phyloP scores from a whole-genome alignment of 2,113 vertebrate species.

The Otolemur garnettii region DNA sequence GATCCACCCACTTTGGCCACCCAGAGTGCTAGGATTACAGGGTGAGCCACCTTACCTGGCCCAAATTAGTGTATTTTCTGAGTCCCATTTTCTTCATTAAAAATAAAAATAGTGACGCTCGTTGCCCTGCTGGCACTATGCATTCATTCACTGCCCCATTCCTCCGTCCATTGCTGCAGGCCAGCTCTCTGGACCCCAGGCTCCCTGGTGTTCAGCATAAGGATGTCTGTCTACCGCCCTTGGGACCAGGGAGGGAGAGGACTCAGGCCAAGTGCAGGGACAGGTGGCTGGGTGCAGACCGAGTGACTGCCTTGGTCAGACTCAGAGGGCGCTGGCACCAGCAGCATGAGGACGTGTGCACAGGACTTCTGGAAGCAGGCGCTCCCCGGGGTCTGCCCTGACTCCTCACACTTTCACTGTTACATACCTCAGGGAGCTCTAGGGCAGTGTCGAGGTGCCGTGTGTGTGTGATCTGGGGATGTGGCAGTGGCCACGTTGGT shows the following conservation, averaged over 20 bases:
- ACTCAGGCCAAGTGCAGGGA: rapidly evolving
- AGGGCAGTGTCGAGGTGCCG: rapidly evolving
- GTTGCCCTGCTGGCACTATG: rapidly evolving
- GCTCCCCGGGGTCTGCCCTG: rapidly evolving
- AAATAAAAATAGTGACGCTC: rapidly evolving
- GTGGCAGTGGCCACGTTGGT: not conserved
- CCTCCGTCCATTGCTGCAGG: rapidly evolving
- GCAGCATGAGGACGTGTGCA: too few species aligned
- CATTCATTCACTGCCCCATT: not conserved
- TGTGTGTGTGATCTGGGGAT: rapidly evolving
- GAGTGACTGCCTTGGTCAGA: rapidly evolving
- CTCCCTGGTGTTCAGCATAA: too few species aligned
- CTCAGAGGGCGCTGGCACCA: rapidly evolving
- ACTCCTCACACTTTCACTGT: rapidly evolving
- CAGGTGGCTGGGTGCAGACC: not conserved
- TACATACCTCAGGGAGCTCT: rapidly evolving
- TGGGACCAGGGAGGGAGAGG: too few species aligned
- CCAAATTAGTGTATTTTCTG: not conserved
- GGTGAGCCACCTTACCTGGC: too few species aligned
- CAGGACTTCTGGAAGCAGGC: not conserved
- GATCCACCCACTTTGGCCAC: too few species aligned
- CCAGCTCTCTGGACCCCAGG: too few species aligned
- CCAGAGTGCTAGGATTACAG: too few species aligned
- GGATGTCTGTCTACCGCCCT: rapidly evolving
- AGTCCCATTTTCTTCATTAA: not conserved